phyloP scores from a whole-genome alignment of 2,888 invertebrate species.

The Adineta ricciae region DNA sequence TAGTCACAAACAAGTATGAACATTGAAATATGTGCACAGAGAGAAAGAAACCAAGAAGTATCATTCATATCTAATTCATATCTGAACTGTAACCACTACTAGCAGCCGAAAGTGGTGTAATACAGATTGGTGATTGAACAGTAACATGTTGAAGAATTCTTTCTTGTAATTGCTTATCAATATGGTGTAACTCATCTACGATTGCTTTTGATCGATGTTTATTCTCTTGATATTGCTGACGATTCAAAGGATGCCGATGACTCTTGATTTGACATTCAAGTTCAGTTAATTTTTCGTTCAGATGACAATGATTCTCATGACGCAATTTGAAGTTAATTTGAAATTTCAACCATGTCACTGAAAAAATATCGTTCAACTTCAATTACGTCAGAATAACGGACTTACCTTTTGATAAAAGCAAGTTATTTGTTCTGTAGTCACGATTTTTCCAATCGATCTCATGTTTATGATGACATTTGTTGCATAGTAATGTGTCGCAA shows the following conservation, averaged over 20 bases:
- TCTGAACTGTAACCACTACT: background rate
- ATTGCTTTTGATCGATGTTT: background rate
- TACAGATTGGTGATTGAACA: background rate
- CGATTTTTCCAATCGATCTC: background rate
- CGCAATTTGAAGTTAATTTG: background rate
- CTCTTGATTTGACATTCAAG: background rate
- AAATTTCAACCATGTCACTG: background rate
- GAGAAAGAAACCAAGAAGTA: background rate
- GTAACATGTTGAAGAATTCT: background rate
- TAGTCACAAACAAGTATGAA: background rate
- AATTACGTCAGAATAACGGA: too few relatives aligned
- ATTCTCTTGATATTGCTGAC: background rate
- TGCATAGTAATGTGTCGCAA: background rate
- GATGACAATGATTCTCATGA: background rate
- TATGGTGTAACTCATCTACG: background rate
- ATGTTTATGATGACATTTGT: background rate
- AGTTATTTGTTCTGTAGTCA: background rate
- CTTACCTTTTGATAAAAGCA: constrained; percentile 2
- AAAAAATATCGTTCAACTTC: background rate
- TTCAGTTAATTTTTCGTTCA: background rate
- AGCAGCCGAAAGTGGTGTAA: background rate
- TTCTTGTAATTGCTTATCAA: background rate
- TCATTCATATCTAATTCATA: background rate
- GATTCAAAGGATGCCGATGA: background rate
- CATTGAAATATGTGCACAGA: too few relatives aligned